Conservation (phyloP, 2,113 vertebrate genomes). For the Phalacrocorax brasilianus region DNA sequence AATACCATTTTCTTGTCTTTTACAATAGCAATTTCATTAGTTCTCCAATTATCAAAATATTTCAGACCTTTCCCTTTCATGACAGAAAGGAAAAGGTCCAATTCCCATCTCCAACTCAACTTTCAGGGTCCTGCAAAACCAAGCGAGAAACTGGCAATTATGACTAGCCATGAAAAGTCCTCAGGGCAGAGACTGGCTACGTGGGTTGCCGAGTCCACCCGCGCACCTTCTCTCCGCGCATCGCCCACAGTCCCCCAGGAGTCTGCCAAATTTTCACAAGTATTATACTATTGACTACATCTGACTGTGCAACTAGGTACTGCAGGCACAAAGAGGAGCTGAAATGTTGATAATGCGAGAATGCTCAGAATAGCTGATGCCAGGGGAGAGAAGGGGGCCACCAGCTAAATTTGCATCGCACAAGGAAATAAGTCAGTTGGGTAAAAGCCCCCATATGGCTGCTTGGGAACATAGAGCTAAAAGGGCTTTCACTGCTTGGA, state of each 20-base stretch:
- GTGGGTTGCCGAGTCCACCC: neutral
- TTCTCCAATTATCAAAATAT: neutral
- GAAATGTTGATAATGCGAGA: neutral
- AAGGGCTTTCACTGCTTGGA: slow-evolving; percentile 3
- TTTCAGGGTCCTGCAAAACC: neutral
- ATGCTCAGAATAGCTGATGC: slow-evolving; percentile 27
- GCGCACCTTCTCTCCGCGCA: neutral
- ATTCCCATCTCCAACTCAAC: neutral
- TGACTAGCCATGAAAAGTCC: rapidly evolving
- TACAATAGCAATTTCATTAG: neutral
- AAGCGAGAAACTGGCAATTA: neutral
- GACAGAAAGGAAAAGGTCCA: neutral
- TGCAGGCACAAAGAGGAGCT: slow-evolving; percentile 2
- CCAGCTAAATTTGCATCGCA: slow-evolving; percentile 11
- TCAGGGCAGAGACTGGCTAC: neutral
- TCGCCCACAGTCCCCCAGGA: neutral
- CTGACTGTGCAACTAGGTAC: neutral
- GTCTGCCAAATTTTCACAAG: neutral
- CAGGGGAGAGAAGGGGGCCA: slow-evolving; percentile 3
- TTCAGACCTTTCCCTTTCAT: neutral
- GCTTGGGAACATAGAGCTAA: neutral
- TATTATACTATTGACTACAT: neutral
- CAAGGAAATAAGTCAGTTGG: neutral
- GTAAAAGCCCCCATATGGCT: slow-evolving; percentile 20
- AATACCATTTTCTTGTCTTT: neutral